Base-by-base conservation (phyloP, 2,888 invertebrate species). In the Yponomeuta malinellus region DNA sequence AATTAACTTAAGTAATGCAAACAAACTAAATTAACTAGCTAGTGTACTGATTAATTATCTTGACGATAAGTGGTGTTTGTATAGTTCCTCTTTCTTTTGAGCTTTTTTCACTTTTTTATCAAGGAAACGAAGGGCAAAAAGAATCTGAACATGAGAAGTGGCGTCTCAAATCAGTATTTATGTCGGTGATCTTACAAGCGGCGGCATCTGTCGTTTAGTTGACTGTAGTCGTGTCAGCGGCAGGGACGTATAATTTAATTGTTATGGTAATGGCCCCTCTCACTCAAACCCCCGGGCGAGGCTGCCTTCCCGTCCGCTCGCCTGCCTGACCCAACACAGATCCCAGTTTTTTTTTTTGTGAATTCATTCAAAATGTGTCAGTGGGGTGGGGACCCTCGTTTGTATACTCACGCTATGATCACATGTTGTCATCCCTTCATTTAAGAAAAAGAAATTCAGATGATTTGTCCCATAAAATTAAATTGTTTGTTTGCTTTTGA, bases 301-400 rank as follows among this genome's bases (percentile, higher is more conserved):
- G 64, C 66, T 59, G 37, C 70, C 37, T 29, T 69, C 73, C 72
- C 52, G 52, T 70, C 73, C 71, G 70, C 73, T 48, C 72, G 72
- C 64, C 72, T 8, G 70, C 67, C 48, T 15, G 67, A 52, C 29
- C 52, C 59, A 23, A 52, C 67, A 59, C 69, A 48, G 59, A 69
- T 33, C 69, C 52, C 48, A 33, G 63, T 67, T 72, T 80, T 79
- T 80, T 79, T 82, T 83, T 82, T 78, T 81, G 75, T 75, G 64
- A 15, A 43, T 79, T 79, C 81, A 83, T 82, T 82, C 79, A 81
- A 80, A 86, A 81, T 84, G 83, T 85, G 86, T 85, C 85, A 84
- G 81, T 83, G 73, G 83, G 81, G 81, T 69, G 43, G 43, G 43
- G 43, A 43, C 78, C 78, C 78, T 76, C 76, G 78, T 77, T 80